Evolutionary conservation across 2,113 vertebrate species (phyloP), one percentile per base, ranked within the genome.

Genomic region (Pachyramphus minor): DNA sequence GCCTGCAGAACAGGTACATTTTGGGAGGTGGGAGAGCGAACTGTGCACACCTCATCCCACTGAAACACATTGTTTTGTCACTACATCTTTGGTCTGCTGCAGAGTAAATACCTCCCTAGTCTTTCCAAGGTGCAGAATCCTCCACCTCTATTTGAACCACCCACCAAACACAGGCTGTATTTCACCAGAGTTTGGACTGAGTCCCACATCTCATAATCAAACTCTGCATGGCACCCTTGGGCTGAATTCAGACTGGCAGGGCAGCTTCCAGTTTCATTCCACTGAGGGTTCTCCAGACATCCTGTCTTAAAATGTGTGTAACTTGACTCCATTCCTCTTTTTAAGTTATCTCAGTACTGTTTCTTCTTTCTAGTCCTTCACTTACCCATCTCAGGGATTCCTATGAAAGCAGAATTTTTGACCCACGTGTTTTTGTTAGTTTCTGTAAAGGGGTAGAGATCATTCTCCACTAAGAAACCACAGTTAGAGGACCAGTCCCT

Each of bases 151-250:
- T 18, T 0, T 5, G 69, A 81, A 19, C 28, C 44, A 12, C 25
- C 9, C 4, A 23, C 47, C 0, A 2, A 47, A 58, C 27, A 44
- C 24, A 49, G 55, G 20, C 44, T 1, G 0, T 44, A 18, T 67
- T 80, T 87, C 78, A 64, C 33, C 20, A 35, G 66, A 23, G 9
- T 30, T 64, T 66, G 66, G 37, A 31, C 33, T 12, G 50, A 60
- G 45, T 42, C 23, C 15, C 11, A 42, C 11, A 28, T 18, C 45
- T 67, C 9, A 10, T 21, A 23, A 47, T 55, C 33, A 67, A 3
- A 69, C 56, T 64, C 59, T 73, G 53, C 53, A 21, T 13, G 8
- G 25, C 12, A 50, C 25, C 10, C 25, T 69, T 0, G 0, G 71
- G 71, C 49, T 64, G 41, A n/a, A 37, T 47, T 64, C 37, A 12